These are phyloP conservation scores for Agrotis segetum DNA, from an alignment of 2,888 invertebrate genomes.

Conservation along the genomic window DNA sequence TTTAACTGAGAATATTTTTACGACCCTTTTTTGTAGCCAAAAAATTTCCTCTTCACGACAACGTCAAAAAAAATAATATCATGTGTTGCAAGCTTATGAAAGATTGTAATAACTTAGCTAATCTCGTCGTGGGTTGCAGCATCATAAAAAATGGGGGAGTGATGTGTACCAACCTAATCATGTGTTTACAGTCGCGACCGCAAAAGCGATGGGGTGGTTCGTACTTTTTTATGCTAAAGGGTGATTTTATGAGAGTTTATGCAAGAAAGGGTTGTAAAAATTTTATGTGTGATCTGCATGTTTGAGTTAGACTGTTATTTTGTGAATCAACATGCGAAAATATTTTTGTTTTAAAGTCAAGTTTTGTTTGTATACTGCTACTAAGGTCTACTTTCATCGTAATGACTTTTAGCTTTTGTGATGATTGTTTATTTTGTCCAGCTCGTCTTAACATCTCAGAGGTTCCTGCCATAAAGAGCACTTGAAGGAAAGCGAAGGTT, in stretches of 20 bases:
- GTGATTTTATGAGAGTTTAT: constrained; percentile 28
- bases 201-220: constrained; percentile 40
- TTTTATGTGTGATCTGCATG: not conserved
- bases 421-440: too few species aligned
- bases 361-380: too few species aligned
- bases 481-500: too few species aligned
- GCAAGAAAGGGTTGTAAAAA: not conserved
- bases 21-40: constrained; percentile 11
- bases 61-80: constrained; percentile 27
- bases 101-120: constrained; percentile 57
- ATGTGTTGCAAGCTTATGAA: constrained; percentile 42
- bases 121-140: constrained; percentile 49
- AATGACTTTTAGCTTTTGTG: too few species aligned
- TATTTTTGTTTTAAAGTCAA: not conserved
- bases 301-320: not conserved
- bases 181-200: constrained; percentile 50
- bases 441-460: too few species aligned
- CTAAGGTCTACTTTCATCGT: too few species aligned
- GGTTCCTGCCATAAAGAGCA: too few species aligned
- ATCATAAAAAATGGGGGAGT: constrained; percentile 46
- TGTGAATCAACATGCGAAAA: too few species aligned
- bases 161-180: constrained; percentile 51
- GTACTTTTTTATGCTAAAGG: constrained; percentile 25
- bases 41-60: constrained; percentile 22
- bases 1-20: constrained; percentile 40